Base-by-base conservation (phyloP, 1,140 invertebrate genomes). In the Nixonia krombeini region DNA sequence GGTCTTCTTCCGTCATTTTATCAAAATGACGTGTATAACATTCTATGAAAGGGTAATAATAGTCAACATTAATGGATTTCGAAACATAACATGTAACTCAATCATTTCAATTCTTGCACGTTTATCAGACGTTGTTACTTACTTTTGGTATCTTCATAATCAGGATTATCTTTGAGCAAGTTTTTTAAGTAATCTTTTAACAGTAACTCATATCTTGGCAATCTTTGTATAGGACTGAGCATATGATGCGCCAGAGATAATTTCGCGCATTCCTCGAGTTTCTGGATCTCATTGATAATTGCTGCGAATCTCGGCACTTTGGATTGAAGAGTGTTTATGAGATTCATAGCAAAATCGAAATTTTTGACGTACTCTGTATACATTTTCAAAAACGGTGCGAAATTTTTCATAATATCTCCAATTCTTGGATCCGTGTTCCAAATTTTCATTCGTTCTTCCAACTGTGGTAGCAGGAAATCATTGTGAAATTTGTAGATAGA, bases 221-320 rank as follows among this genome's bases (percentile, higher is more conserved):
- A 88, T 73, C 91, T 84, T 74, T 93, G 92, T 55, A 93, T 89
- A 1, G 92, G 92, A 81, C 92, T 92, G 17, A 93, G 80, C 90
- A 93, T 91, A 65, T 91, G 92, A 83, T 92, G 91, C 28, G 88
- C 88, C 8, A 93, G 56, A 0, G 88, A 85, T 12, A 93, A 79
- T 71, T 88, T 90, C 33, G 87, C 86, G 76, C 91, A 93, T 23
- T 87, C 76, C 0, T 89, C 86, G 21, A 85, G 82, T 46, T 87
- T 87, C 81, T 93, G 91, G 85, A 92, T 93, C 35, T 90, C 87
- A 67, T 86, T 88, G 8, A 92, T 77, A 46, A 87, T 87, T 41
- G 87, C 82, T 12, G 85, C 86, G 82, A 93, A 92, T 52, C 78
- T 78, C 13, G 88, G 85, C 70, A 91, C 86, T 73, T 89, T 91